Conservation (phyloP, 2,888 invertebrate species). For the Diarsia dahlii region DNA sequence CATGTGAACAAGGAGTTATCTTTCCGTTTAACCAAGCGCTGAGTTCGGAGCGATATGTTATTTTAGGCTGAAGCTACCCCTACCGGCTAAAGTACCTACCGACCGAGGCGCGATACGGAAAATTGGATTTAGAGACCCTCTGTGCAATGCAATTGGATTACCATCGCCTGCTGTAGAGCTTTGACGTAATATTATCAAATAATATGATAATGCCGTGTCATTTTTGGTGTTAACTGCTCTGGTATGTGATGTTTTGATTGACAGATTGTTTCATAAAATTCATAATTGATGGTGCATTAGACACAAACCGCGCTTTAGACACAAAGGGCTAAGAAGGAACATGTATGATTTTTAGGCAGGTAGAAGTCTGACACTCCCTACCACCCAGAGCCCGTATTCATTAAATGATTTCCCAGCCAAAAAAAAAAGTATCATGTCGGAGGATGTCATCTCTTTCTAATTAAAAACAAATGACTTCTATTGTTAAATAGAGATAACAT, state of each 20-base stretch:
- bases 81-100: conserved; percentile 40
- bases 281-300: no score
- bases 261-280: background rate
- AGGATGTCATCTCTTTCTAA: no score
- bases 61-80: conserved; percentile 59
- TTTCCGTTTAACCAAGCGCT: conserved; percentile 58
- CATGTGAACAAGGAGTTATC: conserved; percentile 42
- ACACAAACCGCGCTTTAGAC: no score
- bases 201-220: conserved; percentile 43
- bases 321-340: no score
- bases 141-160: conserved; percentile 67
- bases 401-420: no score
- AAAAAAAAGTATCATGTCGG: no score
- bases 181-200: conserved; percentile 56
- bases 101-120: conserved; percentile 64
- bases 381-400: no score
- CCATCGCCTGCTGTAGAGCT: conserved; percentile 51
- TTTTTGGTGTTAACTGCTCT: conserved; percentile 29
- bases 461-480: no score
- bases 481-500: no score
- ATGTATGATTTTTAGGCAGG: no score
- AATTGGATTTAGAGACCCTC: conserved; percentile 69
- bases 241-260: conserved; percentile 6
- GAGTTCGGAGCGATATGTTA: conserved; percentile 62
- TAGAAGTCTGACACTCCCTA: no score